A percentile compares a stretch with the other conserved stretches of the same genome.
Evolutionary conservation across 2,113 vertebrate genomes (phyloP).

Genomic region (Sander vitreus): DNA sequence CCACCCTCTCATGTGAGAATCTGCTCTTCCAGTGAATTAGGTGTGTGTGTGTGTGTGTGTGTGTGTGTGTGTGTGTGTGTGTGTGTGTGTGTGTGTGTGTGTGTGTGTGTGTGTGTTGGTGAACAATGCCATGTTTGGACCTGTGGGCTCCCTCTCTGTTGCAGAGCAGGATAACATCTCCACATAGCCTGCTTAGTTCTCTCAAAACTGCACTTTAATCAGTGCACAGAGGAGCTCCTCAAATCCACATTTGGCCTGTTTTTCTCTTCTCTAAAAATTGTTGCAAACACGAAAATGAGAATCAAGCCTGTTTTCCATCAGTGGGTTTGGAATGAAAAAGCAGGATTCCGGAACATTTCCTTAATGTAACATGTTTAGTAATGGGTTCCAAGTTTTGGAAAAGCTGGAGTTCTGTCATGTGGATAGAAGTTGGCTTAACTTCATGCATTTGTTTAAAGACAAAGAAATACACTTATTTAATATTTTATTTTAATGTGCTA

Average conservation of each 20-base stretch:
- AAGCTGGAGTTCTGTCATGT: slow-evolving; percentile 6
- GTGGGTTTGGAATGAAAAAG: slow-evolving; percentile 2
- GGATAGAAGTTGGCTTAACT: neutral
- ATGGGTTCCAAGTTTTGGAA: slow-evolving; percentile 31
- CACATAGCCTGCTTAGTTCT: neutral
- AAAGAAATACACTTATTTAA: neutral
- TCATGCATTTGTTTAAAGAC: slow-evolving; percentile 5
- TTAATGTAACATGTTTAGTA: slow-evolving; percentile 11
- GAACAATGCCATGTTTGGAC: slow-evolving; percentile 15
- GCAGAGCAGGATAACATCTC: neutral
- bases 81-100: slow-evolving; percentile 19
- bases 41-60: neutral
- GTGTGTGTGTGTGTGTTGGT: neutral
- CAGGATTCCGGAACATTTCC: slow-evolving; percentile 12
- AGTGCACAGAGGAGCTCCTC: neutral
- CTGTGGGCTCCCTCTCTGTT: neutral
- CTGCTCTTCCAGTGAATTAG: neutral
- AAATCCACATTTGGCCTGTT: neutral
- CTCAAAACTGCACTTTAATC: neutral
- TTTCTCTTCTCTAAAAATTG: slow-evolving; percentile 37
- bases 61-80: too few species aligned
- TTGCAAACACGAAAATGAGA: slow-evolving; percentile 25
- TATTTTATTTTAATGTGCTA: neutral
- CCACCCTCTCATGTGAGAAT: slow-evolving; percentile 38
- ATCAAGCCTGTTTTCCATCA: slow-evolving; percentile 5